These are phyloP conservation scores for Saccostrea glomerata DNA, from an alignment of 1,140 invertebrate species.

Conservation along the genomic window DNA sequence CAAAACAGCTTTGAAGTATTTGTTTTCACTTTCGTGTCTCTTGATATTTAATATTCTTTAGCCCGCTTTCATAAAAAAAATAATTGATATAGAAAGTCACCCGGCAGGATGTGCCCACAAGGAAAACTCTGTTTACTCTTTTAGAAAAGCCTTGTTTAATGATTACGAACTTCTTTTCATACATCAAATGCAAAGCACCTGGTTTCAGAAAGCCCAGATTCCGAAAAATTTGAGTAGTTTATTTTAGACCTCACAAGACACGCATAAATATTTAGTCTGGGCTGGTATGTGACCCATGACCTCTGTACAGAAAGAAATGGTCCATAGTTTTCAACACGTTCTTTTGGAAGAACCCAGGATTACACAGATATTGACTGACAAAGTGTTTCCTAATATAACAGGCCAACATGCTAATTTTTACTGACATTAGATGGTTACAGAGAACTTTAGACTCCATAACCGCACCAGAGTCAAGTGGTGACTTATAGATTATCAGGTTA, in stretches of 20 bases:
- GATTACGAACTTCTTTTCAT: constrained; percentile 29
- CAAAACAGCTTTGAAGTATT: neutral
- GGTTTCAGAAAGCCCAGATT: neutral
- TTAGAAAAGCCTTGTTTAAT: constrained; percentile 19
- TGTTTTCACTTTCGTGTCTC: neutral
- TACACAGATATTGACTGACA: neutral
- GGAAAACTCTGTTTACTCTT: neutral
- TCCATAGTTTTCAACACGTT: constrained; percentile 22
- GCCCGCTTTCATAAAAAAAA: neutral
- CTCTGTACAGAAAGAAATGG: neutral
- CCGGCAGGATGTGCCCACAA: neutral
- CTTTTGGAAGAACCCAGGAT: neutral
- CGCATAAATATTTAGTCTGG: constrained; percentile 25
- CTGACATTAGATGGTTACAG: neutral
- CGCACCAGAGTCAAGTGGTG: neutral
- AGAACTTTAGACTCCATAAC: constrained; percentile 7
- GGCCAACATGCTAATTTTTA: constrained; percentile 9
- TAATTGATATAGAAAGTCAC: neutral
- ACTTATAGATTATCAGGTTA: constrained; percentile 16
- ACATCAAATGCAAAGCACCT: constrained; percentile 19
- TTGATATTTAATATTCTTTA: constrained; percentile 25
- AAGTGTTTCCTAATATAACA: neutral
- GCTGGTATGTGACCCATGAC: neutral
- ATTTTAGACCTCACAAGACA: constrained; percentile 20
- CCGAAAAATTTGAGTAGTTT: neutral